A percentile compares a stretch with the other conserved stretches of the same genome.
phyloP scores from a whole-genome alignment of 2,113 vertebrate species.

The Ammodramus savannarum region DNA sequence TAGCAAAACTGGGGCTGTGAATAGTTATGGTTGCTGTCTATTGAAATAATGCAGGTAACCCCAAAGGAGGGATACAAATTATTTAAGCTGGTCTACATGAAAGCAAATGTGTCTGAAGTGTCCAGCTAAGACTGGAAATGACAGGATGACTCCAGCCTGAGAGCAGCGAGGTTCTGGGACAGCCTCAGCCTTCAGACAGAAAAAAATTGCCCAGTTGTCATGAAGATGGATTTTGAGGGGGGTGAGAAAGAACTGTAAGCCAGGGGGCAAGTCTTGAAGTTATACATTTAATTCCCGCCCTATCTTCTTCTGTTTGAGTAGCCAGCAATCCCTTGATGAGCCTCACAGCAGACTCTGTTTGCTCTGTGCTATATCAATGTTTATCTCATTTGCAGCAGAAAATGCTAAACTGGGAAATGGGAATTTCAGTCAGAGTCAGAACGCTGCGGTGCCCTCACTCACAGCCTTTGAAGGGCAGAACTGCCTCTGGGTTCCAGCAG shows the following conservation, averaged over 20 bases:
- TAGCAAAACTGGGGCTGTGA: not conserved
- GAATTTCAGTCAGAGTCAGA: not conserved
- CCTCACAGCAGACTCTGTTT: not conserved
- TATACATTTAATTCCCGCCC: not conserved
- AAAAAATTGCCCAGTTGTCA: not conserved
- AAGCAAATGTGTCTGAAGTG: not conserved
- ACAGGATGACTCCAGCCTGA: not conserved
- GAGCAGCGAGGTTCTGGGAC: not conserved
- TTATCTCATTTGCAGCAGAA: not conserved
- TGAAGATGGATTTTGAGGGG: not conserved
- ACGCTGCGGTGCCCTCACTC: fast-evolving
- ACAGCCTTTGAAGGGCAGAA: not conserved
- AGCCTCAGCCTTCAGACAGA: not conserved
- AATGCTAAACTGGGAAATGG: not conserved
- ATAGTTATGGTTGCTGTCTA: not conserved
- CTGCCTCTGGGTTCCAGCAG: not conserved
- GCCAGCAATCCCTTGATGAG: not conserved
- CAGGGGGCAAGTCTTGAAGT: not conserved
- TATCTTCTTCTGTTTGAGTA: constrained; percentile 10
- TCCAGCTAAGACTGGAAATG: not conserved
- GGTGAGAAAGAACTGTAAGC: not conserved
- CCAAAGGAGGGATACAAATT: not conserved
- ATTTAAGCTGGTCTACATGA: not conserved
- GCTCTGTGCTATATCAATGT: not conserved
- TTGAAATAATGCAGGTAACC: not conserved